phyloP scores from a whole-genome alignment of 2,797 vertebrate species.

The Distichodus sexfasciatus region DNA sequence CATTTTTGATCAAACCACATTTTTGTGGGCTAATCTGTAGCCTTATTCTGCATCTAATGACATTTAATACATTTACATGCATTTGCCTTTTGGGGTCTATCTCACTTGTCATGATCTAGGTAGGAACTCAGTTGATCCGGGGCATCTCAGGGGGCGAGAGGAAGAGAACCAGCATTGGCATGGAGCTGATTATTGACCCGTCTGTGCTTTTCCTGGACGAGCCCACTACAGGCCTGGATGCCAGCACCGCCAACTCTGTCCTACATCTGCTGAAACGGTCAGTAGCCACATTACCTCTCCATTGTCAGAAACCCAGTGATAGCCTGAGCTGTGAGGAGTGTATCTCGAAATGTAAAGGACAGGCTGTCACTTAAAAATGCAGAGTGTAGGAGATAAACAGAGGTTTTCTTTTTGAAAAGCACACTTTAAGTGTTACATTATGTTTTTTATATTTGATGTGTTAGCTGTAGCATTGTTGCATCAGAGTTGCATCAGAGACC shows the following conservation, averaged over 20 bases:
- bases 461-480: not conserved
- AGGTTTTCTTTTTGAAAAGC: too few species aligned
- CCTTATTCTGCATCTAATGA: too few species aligned
- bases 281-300: not conserved
- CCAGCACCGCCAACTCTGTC: constrained; percentile 91
- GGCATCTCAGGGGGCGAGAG: constrained; percentile 94
- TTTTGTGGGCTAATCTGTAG: not conserved
- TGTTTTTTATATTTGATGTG: not conserved
- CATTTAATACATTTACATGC: too few species aligned
- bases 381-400: too few species aligned
- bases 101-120: constrained; percentile 69
- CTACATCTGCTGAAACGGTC: constrained; percentile 88
- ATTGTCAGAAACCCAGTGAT: too few species aligned
- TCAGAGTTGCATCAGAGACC: not conserved
- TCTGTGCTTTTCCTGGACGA: constrained; percentile 92
- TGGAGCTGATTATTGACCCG: constrained; percentile 93
- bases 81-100: too few species aligned
- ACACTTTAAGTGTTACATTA: not conserved
- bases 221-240: constrained; percentile 90
- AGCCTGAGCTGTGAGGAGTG: not conserved
- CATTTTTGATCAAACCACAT: too few species aligned
- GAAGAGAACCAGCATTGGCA: constrained; percentile 93
- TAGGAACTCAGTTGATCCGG: constrained; percentile 85
- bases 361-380: too few species aligned
- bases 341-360: too few species aligned